Base-by-base conservation (phyloP, 2,888 invertebrate genomes). In the Oligia strigilis region DNA sequence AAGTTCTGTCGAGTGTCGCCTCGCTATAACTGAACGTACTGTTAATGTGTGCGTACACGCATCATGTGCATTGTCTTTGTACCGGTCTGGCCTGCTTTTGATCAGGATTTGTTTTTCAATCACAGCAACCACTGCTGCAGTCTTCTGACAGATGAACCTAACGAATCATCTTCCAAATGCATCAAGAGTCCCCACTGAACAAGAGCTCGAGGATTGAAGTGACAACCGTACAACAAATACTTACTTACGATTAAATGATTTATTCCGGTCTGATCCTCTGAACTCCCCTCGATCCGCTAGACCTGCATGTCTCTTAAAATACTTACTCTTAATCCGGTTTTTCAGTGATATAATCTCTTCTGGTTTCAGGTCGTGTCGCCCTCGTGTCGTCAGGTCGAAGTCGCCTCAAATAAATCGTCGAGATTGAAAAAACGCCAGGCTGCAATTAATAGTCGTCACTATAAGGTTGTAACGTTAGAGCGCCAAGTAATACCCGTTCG, bases 401-500 rank as follows among this genome's bases (percentile, higher is more conserved):
- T n/a, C 69, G 67, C 75, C 66, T 77, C 64, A 43, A 81, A 77
- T 74, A 87, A 82, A 84, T 86, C 78, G 78, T 82, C 72, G 49
- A 62, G 79, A 78, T 89, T 88, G 43, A 75, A 88, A 90, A 91
- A 89, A 84, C 88, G 81, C 85, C 88, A 86, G 80, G 72, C 78
- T 55, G 91, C 88, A 90, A 90, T 91, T 90, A 91, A 87, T 88
- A 71, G 83, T 75, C 77, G 84, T 75, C 86, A 85, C 80, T 83
- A 76, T 80, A 82, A 82, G 70, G 84, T 87, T 87, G 87, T 74
- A 85, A 70, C 79, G 79, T 75, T 77, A 64, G 70, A 49, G 84
- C 82, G 23, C 86, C 85, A 87, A 89, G 86, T 90, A 88, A 91
- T 90, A 88, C 76, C 87, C 81, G 82, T 86, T 89, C 86, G 84